These are phyloP conservation scores for Vanacampus margaritifer DNA, from an alignment of 2,113 vertebrate species.

Conservation along the genomic window DNA sequence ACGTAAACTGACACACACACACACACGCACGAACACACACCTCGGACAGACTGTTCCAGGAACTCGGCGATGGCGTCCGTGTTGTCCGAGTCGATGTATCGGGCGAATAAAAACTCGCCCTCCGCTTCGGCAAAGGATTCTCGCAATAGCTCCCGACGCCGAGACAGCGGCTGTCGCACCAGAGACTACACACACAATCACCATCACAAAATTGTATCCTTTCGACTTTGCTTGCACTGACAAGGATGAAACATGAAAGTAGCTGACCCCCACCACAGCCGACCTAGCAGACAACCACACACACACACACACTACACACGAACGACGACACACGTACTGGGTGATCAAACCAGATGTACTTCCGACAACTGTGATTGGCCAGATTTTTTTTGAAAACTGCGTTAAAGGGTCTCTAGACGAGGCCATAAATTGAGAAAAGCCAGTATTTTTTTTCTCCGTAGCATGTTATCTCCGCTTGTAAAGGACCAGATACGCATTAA, in stretches of 20 bases:
- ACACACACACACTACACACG: conserved; percentile 24
- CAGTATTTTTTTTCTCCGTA: background rate
- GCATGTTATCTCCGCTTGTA: background rate
- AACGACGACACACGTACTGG: too few relatives aligned
- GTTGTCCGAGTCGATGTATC: conserved; percentile 77
- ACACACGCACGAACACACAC: conserved; percentile 66
- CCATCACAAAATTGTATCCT: conserved; percentile 2
- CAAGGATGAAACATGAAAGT: conserved; percentile 31
- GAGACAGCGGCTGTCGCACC: conserved; percentile 78
- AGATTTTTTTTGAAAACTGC: background rate
- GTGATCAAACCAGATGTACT: too few relatives aligned
- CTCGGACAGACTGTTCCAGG: conserved; percentile 87
- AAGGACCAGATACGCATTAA: background rate
- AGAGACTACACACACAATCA: conserved; percentile 73
- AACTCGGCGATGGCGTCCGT: conserved; percentile 84
- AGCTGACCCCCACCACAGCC: too few relatives aligned
- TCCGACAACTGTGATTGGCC: too few relatives aligned
- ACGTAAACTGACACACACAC: background rate
- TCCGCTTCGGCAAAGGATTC: conserved; percentile 82
- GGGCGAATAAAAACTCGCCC: conserved; percentile 86
- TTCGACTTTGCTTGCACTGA: conserved; percentile 22
- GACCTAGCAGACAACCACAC: conserved; percentile 27
- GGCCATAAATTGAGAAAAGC: background rate
- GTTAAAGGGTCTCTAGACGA: background rate
- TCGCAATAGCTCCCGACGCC: conserved; percentile 76